phyloP scores from a whole-genome alignment of 1,140 invertebrate genomes.

The Gonioctena quinquepunctata region DNA sequence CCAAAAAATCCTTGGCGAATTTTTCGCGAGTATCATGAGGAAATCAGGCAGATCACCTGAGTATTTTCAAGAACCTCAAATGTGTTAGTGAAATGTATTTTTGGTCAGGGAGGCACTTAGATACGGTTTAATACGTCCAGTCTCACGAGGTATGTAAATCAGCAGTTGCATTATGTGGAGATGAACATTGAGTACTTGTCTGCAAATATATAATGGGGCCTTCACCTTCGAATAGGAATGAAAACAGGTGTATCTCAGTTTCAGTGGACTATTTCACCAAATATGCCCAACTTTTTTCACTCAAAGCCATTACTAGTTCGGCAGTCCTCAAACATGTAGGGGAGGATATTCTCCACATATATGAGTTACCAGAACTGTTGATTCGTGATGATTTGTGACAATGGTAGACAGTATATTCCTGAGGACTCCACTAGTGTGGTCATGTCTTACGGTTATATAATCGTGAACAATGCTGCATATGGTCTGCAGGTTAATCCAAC shows the following conservation, averaged over 20 bases:
- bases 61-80: constrained; percentile 37
- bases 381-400: constrained; percentile 33
- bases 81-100: constrained; percentile 31
- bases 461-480: constrained; percentile 10
- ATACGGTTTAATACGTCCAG: constrained; percentile 26
- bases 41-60: too few species aligned
- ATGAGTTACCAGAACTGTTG: constrained; percentile 9
- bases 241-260: constrained; percentile 48
- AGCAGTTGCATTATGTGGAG: neutral
- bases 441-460: constrained; percentile 10
- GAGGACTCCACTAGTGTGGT: constrained; percentile 13
- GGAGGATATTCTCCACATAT: constrained; percentile 18
- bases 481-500: constrained; percentile 19
- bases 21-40: constrained; percentile 36
- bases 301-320: constrained; percentile 5
- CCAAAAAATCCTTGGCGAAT: constrained; percentile 18
- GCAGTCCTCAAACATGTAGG: constrained; percentile 8
- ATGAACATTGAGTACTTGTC: constrained; percentile 23
- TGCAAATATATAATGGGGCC: constrained; percentile 51
- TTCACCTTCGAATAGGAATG: constrained; percentile 25
- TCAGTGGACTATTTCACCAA: constrained; percentile 35
- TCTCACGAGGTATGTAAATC: constrained; percentile 12
- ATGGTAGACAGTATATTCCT: constrained; percentile 30
- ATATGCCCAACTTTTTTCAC: constrained; percentile 17
- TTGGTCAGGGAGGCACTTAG: constrained; percentile 40